Evolutionary conservation across 2,888 invertebrate species (phyloP).

Genomic region (Mantis religiosa): DNA sequence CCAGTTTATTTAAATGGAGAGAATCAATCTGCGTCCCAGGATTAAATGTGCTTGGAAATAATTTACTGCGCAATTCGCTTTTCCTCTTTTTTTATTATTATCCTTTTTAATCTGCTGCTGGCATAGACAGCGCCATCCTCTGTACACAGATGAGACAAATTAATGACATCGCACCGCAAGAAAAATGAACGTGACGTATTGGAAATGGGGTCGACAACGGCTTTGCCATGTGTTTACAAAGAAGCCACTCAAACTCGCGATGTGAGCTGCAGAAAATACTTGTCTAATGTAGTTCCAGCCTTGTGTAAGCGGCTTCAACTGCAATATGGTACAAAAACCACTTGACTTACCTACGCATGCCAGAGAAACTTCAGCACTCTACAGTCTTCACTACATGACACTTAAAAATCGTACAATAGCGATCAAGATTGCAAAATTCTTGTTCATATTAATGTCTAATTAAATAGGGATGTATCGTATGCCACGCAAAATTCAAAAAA

Average conservation of each 20-base stretch:
- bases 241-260: background rate
- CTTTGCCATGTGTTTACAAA: background rate
- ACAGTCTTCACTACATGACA: too few species aligned
- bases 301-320: background rate
- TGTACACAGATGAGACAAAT: background rate
- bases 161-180: background rate
- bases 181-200: background rate
- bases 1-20: background rate
- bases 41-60: background rate
- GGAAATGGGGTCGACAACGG: background rate
- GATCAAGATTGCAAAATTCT: too few species aligned
- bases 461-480: too few species aligned
- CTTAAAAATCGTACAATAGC: too few species aligned
- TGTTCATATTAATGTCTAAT: too few species aligned
- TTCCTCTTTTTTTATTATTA: background rate
- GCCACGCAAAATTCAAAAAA: too few species aligned
- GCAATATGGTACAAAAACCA: too few species aligned
- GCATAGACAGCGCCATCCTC: background rate
- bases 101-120: background rate
- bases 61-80: background rate
- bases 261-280: background rate
- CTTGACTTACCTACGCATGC: too few species aligned
- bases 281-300: background rate
- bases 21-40: background rate
- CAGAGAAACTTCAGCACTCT: too few species aligned